These are phyloP conservation scores for Tiaroga cobitis DNA, from an alignment of 2,797 vertebrate genomes.

Conservation along the genomic window DNA sequence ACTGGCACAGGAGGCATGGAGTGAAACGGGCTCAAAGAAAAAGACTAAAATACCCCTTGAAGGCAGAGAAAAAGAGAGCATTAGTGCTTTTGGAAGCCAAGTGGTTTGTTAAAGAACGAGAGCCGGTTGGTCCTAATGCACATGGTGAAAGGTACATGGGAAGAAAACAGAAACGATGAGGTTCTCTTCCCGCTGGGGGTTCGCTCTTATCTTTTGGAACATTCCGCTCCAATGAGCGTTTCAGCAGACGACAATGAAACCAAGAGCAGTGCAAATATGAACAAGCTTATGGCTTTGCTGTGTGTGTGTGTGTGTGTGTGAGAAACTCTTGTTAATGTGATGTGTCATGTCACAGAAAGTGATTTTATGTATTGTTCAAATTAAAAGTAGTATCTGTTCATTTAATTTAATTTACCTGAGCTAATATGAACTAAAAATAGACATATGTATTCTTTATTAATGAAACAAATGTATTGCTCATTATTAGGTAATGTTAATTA, in stretches of 20 bases:
- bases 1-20: slow-evolving; percentile 30
- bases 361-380: background rate
- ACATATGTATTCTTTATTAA: background rate
- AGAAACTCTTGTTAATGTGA: background rate
- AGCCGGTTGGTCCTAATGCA: slow-evolving; percentile 43
- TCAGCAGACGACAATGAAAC: slow-evolving; percentile 28
- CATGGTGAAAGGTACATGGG: slow-evolving; percentile 34
- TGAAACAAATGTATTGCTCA: background rate
- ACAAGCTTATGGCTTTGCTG: slow-evolving; percentile 35
- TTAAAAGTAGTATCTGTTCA: background rate
- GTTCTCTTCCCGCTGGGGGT: background rate
- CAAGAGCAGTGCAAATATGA: slow-evolving; percentile 31
- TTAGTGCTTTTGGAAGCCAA: slow-evolving; percentile 7
- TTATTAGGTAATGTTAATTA: background rate
- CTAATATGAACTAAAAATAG: background rate
- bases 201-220: slow-evolving; percentile 32
- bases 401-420: background rate
- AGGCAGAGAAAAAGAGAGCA: slow-evolving; percentile 28
- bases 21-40: slow-evolving; percentile 36
- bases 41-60: slow-evolving; percentile 5
- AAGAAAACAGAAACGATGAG: slow-evolving; percentile 27
- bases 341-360: background rate
- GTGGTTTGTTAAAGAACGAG: slow-evolving; percentile 32
- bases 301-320: background rate
- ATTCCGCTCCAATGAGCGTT: slow-evolving; percentile 48